Percentiles rank a stretch among this genome's conserved stretches.
These are phyloP conservation scores for Rhynchonema sp. DNA, from an alignment of 2,888 invertebrate species.

Conservation along the genomic window DNA sequence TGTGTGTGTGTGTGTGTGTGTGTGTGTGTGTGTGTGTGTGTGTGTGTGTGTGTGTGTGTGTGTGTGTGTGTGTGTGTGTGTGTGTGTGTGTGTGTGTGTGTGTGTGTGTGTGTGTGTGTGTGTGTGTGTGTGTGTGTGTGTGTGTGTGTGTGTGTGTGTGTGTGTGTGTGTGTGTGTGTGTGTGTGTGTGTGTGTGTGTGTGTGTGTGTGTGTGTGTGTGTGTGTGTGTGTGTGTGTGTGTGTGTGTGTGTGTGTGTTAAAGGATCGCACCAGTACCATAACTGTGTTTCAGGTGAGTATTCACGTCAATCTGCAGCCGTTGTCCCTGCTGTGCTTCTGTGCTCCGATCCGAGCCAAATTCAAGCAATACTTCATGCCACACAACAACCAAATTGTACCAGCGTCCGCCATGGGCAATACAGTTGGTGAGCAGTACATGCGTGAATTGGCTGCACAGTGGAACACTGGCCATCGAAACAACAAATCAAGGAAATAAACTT, in stretches of 20 bases:
- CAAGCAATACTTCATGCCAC: no score
- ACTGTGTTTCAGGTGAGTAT: no score
- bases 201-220: conserved; percentile 1
- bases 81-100: conserved; percentile 6
- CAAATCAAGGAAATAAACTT: no score
- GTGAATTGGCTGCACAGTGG: no score
- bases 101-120: conserved; percentile 4
- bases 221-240: conserved; percentile 2
- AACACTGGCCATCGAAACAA: no score
- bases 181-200: conserved; percentile 1
- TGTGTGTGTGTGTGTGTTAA: conserved; percentile 1
- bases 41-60: conserved; percentile 6
- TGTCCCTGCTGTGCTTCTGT: no score
- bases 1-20: conserved; percentile 6
- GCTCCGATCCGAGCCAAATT: no score
- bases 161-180: conserved; percentile 1
- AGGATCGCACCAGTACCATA: no score
- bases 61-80: conserved; percentile 6
- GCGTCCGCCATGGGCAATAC: no score
- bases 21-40: conserved; percentile 5
- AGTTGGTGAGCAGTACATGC: no score
- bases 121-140: conserved; percentile 1
- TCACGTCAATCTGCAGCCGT: no score
- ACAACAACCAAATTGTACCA: no score
- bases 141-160: neutral